Conservation (phyloP, 2,113 vertebrate species). For the Xerus inauris region DNA sequence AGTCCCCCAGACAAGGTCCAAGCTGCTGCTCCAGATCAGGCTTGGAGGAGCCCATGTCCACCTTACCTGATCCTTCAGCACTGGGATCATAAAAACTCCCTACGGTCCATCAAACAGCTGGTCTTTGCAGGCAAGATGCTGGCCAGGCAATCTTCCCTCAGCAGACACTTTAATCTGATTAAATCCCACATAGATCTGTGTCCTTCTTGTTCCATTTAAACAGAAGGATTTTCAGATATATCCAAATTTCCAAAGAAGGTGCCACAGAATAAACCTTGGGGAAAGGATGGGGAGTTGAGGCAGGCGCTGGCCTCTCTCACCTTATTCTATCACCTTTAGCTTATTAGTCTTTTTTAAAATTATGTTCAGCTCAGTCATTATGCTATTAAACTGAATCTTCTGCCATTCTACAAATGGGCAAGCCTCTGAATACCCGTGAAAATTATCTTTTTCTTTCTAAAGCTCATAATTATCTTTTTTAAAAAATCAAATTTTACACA, state of each 20-base stretch:
- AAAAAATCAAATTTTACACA: not conserved
- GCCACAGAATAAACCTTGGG: not conserved
- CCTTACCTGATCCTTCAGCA: not conserved
- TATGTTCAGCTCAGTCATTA: not conserved
- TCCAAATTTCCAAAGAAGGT: not conserved
- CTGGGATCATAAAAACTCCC: not conserved
- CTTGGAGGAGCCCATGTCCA: not conserved
- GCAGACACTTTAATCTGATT: slow-evolving; percentile 9
- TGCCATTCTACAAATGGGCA: not conserved
- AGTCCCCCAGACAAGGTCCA: not conserved
- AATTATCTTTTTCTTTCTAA: not conserved
- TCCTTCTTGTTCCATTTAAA: not conserved
- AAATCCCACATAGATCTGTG: not conserved
- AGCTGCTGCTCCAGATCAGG: accelerated
- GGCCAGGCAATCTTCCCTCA: not conserved
- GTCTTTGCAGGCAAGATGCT: not conserved
- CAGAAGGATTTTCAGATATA: not conserved
- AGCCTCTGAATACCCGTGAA: not conserved
- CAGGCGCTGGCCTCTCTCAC: not conserved
- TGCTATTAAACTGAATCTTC: not conserved
- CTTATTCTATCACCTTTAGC: not conserved
- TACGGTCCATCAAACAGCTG: not conserved
- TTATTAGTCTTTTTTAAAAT: not conserved
- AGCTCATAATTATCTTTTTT: not conserved
- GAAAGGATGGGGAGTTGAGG: no score